These are phyloP conservation scores for Naso thynnoides DNA, from an alignment of 2,797 vertebrate species.

Conservation along the genomic window DNA sequence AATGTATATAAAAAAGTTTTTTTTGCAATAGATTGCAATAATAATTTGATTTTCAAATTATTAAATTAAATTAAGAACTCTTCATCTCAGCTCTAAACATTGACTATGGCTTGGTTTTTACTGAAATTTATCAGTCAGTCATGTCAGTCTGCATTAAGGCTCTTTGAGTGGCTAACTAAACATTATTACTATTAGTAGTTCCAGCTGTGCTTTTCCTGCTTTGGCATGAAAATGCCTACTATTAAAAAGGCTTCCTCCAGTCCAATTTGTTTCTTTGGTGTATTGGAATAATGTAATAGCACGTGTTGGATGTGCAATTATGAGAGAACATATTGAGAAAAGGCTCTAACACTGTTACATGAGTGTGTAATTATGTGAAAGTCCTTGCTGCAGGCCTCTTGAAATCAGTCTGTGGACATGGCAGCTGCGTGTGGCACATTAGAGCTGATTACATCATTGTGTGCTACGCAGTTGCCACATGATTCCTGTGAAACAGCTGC, in stretches of 20 bases:
- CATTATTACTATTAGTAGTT: neutral
- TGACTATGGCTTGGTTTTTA: too few species aligned
- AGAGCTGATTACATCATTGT: conserved; percentile 15
- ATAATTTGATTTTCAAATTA: too few species aligned
- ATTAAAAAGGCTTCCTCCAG: neutral
- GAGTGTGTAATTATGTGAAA: conserved; percentile 1
- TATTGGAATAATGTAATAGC: neutral
- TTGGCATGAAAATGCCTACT: neutral
- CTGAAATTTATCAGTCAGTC: neutral
- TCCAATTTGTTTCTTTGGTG: neutral
- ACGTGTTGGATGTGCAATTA: neutral
- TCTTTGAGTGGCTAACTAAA: neutral
- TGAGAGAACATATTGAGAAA: neutral
- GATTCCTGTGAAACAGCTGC: conserved; percentile 3
- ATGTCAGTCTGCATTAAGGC: neutral
- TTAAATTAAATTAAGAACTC: too few species aligned
- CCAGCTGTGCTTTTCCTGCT: conserved; percentile 5
- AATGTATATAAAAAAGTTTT: too few species aligned
- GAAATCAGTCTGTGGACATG: conserved; percentile 6
- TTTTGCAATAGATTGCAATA: too few species aligned
- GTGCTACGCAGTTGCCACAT: neutral
- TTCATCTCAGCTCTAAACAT: too few species aligned
- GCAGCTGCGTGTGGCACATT: conserved; percentile 15
- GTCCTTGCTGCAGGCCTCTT: conserved; percentile 30
- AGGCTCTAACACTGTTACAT: neutral